phyloP scores from a whole-genome alignment of 2,888 invertebrate genomes.

The Limenitis camilla region DNA sequence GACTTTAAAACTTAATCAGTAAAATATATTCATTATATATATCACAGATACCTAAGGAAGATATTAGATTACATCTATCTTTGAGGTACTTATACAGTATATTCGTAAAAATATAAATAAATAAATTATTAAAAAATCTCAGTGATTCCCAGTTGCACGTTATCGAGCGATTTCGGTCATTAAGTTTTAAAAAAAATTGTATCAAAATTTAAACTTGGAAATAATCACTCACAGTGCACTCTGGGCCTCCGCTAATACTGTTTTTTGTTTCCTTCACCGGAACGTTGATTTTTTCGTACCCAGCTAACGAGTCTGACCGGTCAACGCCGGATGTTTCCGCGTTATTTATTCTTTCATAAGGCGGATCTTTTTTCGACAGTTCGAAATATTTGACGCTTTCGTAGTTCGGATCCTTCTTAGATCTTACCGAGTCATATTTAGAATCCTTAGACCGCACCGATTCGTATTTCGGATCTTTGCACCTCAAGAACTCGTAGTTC shows the following conservation, averaged over 20 bases:
- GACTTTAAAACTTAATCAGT: conserved; percentile 33
- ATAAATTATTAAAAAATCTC: conserved; percentile 57
- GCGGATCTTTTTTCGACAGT: conserved; percentile 74
- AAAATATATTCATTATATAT: conserved; percentile 52
- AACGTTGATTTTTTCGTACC: conserved; percentile 61
- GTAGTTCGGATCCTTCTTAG: conserved; percentile 82
- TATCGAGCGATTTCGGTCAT: conserved; percentile 8
- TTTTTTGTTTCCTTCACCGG: conserved; percentile 49
- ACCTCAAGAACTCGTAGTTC: conserved; percentile 79
- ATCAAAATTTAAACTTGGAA: conserved; percentile 56
- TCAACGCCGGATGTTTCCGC: conserved; percentile 41
- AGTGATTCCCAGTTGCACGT: conserved; percentile 25
- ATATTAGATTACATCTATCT: conserved; percentile 52
- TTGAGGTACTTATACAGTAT: conserved; percentile 53
- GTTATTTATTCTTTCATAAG: conserved; percentile 77
- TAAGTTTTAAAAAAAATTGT: conserved; percentile 10
- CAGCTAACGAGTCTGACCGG: conserved; percentile 58
- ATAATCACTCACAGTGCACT: conserved; percentile 61
- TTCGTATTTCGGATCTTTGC: conserved; percentile 82
- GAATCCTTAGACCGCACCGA: conserved; percentile 72
- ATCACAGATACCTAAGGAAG: conserved; percentile 72
- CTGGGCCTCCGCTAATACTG: conserved; percentile 62
- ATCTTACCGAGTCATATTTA: conserved; percentile 75
- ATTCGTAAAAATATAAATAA: conserved; percentile 45
- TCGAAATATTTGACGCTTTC: conserved; percentile 86